Conservation (phyloP, 2,113 vertebrate species). For the Rhinolophus ferrumequinum region DNA sequence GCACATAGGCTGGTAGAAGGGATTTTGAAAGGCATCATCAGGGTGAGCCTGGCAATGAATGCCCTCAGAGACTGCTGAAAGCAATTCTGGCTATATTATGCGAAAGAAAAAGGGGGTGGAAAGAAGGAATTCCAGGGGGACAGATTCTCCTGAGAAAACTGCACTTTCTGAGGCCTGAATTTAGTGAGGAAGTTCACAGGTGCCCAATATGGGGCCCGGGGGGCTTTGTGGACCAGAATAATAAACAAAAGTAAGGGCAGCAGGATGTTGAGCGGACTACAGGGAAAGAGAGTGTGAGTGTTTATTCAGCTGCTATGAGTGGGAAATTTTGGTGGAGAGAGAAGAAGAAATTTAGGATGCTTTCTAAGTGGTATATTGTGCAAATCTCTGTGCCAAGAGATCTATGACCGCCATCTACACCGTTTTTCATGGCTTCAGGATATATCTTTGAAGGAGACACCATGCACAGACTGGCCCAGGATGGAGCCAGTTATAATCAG, state of each 20-base stretch:
- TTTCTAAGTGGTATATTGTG: background rate
- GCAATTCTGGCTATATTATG: background rate
- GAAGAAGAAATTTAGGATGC: background rate
- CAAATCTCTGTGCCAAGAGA: background rate
- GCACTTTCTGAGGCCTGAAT: background rate
- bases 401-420: background rate
- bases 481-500: background rate
- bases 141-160: background rate
- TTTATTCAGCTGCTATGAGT: background rate
- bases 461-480: background rate
- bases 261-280: background rate
- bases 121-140: background rate
- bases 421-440: background rate
- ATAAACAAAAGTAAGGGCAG: background rate
- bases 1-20: background rate
- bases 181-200: background rate
- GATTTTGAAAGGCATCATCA: background rate
- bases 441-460: background rate
- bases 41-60: background rate
- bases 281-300: background rate
- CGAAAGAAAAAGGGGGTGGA: background rate
- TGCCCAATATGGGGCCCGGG: accelerated
- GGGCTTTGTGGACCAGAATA: background rate
- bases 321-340: background rate
- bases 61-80: background rate